Percentiles rank a stretch among this genome's conserved stretches.
phyloP scores from a whole-genome alignment of 2,113 vertebrate species.

The Passer domesticus region DNA sequence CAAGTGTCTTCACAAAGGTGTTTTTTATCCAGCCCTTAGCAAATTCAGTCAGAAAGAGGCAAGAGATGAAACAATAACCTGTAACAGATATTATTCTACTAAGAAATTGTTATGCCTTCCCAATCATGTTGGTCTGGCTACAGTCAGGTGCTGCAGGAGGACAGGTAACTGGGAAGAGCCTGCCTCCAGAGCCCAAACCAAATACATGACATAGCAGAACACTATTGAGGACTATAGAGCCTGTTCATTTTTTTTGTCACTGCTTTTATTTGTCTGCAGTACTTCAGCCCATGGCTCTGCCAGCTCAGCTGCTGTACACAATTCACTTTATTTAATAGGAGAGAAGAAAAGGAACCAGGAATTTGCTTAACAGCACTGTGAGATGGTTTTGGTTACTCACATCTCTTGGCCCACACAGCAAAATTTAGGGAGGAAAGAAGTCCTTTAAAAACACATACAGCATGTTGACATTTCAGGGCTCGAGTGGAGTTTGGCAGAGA shows the following conservation, averaged over 20 bases:
- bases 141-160: not conserved
- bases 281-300: not conserved
- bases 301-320: not conserved
- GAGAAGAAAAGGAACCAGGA: not conserved
- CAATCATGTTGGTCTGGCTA: accelerated
- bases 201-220: not conserved
- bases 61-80: not conserved
- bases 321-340: not conserved
- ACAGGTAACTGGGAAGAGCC: not conserved
- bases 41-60: not conserved
- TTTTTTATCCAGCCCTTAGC: not conserved
- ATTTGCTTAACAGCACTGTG: not conserved
- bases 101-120: not conserved
- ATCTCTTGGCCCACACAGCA: not conserved
- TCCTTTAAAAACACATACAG: not conserved
- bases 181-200: not conserved
- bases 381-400: not conserved
- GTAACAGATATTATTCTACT: not conserved
- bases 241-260: not conserved
- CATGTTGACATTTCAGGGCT: not conserved
- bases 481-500: not conserved
- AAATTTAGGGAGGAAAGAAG: not conserved
- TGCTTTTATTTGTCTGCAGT: not conserved
- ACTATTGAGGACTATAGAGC: accelerated
- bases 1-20: not conserved